Percentiles rank a stretch among this genome's conserved stretches.
Evolutionary conservation across 1,140 invertebrate species (phyloP).

Genomic region (Choristoneura fumiferana): DNA sequence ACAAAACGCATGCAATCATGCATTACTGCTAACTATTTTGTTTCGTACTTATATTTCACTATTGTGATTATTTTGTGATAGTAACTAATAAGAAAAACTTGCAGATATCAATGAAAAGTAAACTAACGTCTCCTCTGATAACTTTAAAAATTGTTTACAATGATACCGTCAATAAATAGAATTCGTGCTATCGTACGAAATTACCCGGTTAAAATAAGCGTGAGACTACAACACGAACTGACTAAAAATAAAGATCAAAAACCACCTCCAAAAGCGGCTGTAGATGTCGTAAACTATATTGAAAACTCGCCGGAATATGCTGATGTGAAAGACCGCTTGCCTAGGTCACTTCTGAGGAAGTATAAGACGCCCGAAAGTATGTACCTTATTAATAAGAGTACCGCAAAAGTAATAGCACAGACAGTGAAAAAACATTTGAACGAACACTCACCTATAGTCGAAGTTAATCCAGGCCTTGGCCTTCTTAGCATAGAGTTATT

Average conservation of each 20-base stretch:
- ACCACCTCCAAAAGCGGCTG: slow-evolving; percentile 37
- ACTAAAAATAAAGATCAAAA: slow-evolving; percentile 42
- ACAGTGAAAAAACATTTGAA: slow-evolving; percentile 45
- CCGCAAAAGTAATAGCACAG: slow-evolving; percentile 64
- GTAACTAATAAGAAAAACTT: no score
- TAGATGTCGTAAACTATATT: slow-evolving; percentile 60
- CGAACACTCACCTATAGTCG: slow-evolving; percentile 61
- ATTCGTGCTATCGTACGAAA: not conserved
- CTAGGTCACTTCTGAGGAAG: slow-evolving; percentile 55
- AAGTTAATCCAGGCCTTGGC: slow-evolving; percentile 79
- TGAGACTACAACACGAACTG: slow-evolving; percentile 44
- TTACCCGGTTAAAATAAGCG: slow-evolving; percentile 19
- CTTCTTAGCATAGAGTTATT: slow-evolving; percentile 73
- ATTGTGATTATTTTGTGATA: no score
- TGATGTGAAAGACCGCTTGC: slow-evolving; percentile 46
- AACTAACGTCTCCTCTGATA: no score
- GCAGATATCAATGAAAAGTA: no score
- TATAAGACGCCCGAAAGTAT: slow-evolving; percentile 67
- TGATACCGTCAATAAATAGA: not conserved
- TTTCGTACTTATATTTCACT: no score
- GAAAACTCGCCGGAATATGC: slow-evolving; percentile 48
- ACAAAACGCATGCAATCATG: no score
- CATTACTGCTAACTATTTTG: no score
- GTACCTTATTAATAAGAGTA: slow-evolving; percentile 66
- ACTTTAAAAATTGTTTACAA: not conserved